Evolutionary conservation across 2,888 invertebrate genomes (phyloP).

Genomic region (Sinodicranocentrus sp.): DNA sequence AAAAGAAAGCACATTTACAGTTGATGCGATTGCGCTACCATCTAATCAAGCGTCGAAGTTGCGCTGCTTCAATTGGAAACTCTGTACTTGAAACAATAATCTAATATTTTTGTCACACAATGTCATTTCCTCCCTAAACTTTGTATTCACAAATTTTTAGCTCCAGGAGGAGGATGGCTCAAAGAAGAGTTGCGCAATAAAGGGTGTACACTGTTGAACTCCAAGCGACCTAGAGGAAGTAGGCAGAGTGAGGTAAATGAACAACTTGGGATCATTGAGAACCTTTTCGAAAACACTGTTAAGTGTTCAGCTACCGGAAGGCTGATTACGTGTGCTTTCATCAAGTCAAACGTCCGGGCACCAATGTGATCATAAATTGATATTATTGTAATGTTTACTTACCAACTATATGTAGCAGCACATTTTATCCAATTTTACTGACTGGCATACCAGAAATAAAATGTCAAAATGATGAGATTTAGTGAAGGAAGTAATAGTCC

Average conservation of each 20-base stretch:
- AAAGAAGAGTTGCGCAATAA: background rate
- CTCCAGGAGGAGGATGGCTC: conserved; percentile 21
- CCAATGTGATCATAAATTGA: too few species aligned
- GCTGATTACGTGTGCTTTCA: background rate
- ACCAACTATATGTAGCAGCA: too few species aligned
- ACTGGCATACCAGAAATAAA: too few species aligned
- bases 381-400: too few species aligned
- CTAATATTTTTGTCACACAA: too few species aligned
- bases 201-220: conserved; percentile 13
- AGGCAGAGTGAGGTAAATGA: background rate
- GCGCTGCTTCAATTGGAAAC: conserved; percentile 35
- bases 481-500: background rate
- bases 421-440: too few species aligned
- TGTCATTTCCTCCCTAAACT: too few species aligned
- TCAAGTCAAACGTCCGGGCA: too few species aligned
- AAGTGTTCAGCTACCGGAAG: conserved; percentile 10
- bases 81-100: conserved; percentile 5
- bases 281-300: background rate
- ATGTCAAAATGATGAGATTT: background rate
- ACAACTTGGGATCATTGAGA: background rate
- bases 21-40: conserved; percentile 24
- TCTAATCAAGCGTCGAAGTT: conserved; percentile 25
- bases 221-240: background rate
- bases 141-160: too few species aligned
- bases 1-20: background rate